Evolutionary conservation across 2,888 invertebrate genomes (phyloP), one percentile per base, ranked within the genome.

Genomic region (Coronaproctus castanopsis): DNA sequence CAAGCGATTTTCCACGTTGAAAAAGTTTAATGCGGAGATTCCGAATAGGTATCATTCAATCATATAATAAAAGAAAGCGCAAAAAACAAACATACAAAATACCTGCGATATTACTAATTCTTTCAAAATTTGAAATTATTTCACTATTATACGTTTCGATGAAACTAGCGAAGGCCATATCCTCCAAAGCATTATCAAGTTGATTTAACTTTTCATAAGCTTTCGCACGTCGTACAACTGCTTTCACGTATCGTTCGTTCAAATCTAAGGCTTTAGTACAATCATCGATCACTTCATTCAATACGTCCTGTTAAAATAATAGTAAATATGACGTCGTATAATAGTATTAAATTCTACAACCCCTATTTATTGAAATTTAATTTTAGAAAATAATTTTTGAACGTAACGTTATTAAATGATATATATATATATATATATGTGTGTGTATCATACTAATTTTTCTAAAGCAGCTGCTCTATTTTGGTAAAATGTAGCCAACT

Each of bases 401-500:
- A n/a, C n/a, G n/a, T n/a, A n/a, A n/a, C n/a, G n/a, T n/a, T n/a
- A n/a, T n/a, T n/a, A n/a, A n/a, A n/a, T n/a, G n/a, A n/a, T n/a
- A n/a, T n/a, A n/a, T n/a, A n/a, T n/a, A n/a, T n/a, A n/a, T n/a
- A n/a, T n/a, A n/a, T n/a, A n/a, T n/a, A n/a, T n/a, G n/a, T n/a
- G n/a, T n/a, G n/a, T n/a, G n/a, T n/a, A n/a, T n/a, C n/a, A 70
- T 71, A 80, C 80, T 69, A 92, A 75, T 72, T 91, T 87, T 72
- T 95, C 95, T 72, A 90, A 89, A 52, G 92, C 88, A 19, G 95
- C 96, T 14, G 95, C 96, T 67, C 93, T 81, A 70, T 96, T 96
- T 72, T 96, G 96, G 72, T 91, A 92, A 73, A 89, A 92, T 19
- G 89, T 92, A 0, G 95, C 84, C 59, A 92, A 74, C 66, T 88